Evolutionary conservation across 1,140 invertebrate genomes (phyloP), one percentile per base, ranked within the genome.

Genomic region (Apis cerana): DNA sequence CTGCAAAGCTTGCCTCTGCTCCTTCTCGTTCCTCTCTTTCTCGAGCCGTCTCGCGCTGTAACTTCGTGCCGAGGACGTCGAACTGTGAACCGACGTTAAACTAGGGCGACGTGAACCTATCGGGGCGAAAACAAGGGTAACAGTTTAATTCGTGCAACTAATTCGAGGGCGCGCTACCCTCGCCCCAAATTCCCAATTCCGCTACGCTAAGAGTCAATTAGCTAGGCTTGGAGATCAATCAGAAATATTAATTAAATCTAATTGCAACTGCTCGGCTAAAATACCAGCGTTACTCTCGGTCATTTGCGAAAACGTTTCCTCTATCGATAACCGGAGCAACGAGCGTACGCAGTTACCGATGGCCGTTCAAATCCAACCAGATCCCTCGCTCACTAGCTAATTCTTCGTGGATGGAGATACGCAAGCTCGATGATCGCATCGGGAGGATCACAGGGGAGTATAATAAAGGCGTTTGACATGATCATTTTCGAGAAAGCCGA

Each of bases 41-140:
- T 97, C 97, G 91, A 97, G 96, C 62, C 96, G 94, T 90, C 96
- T 95, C 79, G 96, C 95, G 90, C 97, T 97, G 93, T 97, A 97
- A 93, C 97, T 97, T 88, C 96, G 95, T 71, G 97, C 96, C 56
- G 97, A 97, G 59, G 96, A 97, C 78, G 96, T 96, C 86, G 96
- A 96, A 94, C 97, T 97, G 91, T 97, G 97, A 84, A 97, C 95
- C 76, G 97, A 97, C 81, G 96, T 96, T 94, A 97, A 94, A 95
- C 97, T 97, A 93, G 97, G 97, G 94, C 97, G 96, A 95, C 97
- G 95, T 89, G 97, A 97, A 95, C 97, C 97, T 97, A 94, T 21
- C 15, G 33, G 68, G 19, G 67, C 33, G 33, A 43, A 74, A 76
- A 88, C 21, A 72, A 77, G 0, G n/a, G 59, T 12, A 23, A 12